phyloP scores from a whole-genome alignment of 2,113 vertebrate genomes.

The Peromyscus maniculatus region DNA sequence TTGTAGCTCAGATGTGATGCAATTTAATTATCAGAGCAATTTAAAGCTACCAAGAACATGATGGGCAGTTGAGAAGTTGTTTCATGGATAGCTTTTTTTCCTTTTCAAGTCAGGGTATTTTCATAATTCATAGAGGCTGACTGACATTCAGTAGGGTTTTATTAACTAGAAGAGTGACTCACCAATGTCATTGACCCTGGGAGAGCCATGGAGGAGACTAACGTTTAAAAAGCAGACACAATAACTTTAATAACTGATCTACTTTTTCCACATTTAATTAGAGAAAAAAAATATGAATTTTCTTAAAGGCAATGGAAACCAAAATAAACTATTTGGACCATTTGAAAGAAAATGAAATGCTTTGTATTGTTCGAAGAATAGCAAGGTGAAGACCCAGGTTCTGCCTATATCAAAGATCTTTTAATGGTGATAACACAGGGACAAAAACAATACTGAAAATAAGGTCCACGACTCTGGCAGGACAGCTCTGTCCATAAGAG shows the following conservation, averaged over 20 bases:
- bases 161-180: neutral
- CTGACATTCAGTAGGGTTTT: constrained; percentile 15
- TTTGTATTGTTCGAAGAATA: constrained; percentile 22
- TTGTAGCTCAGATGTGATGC: constrained; percentile 79
- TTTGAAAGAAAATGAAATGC: constrained; percentile 19
- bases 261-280: constrained; percentile 44
- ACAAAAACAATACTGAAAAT: neutral
- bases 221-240: constrained; percentile 52
- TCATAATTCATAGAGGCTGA: neutral
- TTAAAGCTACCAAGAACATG: constrained; percentile 75
- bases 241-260: constrained; percentile 68
- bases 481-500: too few species aligned
- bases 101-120: neutral
- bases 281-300: constrained; percentile 79
- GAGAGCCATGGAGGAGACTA: constrained; percentile 60
- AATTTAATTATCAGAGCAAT: constrained; percentile 87
- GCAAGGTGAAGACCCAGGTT: neutral
- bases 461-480: neutral
- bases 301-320: constrained; percentile 37
- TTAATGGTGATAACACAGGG: constrained; percentile 6
- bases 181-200: constrained; percentile 23
- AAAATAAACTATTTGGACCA: constrained; percentile 34
- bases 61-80: constrained; percentile 78
- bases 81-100: constrained; percentile 69
- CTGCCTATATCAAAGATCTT: neutral